phyloP scores from a whole-genome alignment of 2,113 vertebrate genomes.

The Sialia sialis region DNA sequence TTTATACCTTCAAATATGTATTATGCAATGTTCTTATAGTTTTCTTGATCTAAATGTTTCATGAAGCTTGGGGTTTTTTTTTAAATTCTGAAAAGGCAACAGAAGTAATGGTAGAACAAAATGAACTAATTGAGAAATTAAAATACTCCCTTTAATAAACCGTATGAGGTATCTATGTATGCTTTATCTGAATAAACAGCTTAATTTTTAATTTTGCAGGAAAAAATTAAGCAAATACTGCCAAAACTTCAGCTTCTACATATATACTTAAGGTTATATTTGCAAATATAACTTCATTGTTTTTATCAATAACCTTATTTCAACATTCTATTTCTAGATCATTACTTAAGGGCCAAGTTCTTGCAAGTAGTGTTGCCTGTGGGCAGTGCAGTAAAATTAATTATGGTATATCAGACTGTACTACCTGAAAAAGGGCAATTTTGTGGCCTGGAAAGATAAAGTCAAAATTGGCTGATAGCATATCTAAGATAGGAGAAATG shows the following conservation, averaged over 20 bases:
- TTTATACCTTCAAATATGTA: not conserved
- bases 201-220: not conserved
- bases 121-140: not conserved
- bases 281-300: not conserved
- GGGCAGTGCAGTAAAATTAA: not conserved
- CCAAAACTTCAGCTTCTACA: not conserved
- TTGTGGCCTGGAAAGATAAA: not conserved
- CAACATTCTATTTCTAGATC: not conserved
- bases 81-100: not conserved
- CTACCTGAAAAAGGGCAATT: not conserved
- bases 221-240: not conserved
- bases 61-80: not conserved
- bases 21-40: not conserved
- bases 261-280: not conserved
- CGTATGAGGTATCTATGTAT: not conserved
- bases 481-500: not conserved
- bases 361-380: not conserved
- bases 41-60: not conserved
- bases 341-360: not conserved
- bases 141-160: not conserved
- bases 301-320: not conserved
- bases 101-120: not conserved
- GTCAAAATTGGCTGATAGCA: not conserved
- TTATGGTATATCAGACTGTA: not conserved
- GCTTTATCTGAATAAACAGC: not conserved